Evolutionary conservation across 2,797 vertebrate genomes (phyloP).

Genomic region (Coracias cyanogaster): DNA sequence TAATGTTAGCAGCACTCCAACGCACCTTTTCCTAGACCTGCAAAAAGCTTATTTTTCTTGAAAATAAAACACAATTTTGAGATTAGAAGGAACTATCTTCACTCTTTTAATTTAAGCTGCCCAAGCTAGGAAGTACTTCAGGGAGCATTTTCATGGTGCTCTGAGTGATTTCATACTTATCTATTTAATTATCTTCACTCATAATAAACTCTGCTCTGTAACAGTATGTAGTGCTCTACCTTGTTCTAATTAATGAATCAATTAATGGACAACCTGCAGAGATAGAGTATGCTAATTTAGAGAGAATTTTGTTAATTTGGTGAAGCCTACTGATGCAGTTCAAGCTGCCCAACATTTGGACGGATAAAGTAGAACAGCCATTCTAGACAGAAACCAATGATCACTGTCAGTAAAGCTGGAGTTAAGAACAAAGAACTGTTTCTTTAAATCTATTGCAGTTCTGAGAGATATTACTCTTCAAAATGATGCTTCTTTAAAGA

Average conservation of each 20-base stretch:
- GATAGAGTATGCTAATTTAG: conserved; percentile 47
- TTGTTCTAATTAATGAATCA: conserved; percentile 69
- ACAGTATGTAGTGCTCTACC: conserved; percentile 54
- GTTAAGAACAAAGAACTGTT: neutral
- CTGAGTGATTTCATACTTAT: conserved; percentile 55
- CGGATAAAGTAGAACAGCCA: neutral
- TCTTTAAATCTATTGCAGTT: neutral
- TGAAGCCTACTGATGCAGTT: conserved; percentile 8
- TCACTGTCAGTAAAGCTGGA: neutral
- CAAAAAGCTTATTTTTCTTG: neutral
- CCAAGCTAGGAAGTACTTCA: neutral
- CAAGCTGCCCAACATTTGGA: neutral
- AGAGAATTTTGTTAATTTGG: conserved; percentile 29
- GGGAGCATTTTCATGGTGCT: conserved; percentile 26
- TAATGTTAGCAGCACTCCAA: neutral
- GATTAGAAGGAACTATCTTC: neutral
- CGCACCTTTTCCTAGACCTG: neutral
- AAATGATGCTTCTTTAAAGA: neutral
- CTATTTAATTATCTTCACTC: conserved; percentile 60
- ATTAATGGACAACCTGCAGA: conserved; percentile 70
- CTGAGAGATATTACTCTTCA: neutral
- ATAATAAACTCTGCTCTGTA: conserved; percentile 44
- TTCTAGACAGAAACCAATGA: neutral
- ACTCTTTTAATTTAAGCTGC: neutral
- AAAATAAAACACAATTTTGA: neutral